Evolutionary conservation across 2,888 invertebrate species (phyloP).

Genomic region (Sinelater perroti): DNA sequence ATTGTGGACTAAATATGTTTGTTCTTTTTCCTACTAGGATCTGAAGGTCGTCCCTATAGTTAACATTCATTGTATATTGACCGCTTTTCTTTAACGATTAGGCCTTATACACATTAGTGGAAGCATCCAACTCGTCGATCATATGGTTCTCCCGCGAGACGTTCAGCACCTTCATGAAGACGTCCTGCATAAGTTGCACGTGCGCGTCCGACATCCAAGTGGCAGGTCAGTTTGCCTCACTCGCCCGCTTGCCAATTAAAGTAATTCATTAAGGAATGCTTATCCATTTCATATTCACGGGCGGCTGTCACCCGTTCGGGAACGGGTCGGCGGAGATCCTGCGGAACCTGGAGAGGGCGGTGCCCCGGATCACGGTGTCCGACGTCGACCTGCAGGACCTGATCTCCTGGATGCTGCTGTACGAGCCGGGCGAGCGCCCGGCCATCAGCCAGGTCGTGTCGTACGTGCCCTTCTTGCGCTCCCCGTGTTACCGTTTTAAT

Average conservation of each 20-base stretch:
- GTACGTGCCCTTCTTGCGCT: constrained; percentile 46
- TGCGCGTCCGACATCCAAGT: constrained; percentile 58
- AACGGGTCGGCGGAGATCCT: constrained; percentile 54
- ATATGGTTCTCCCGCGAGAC: constrained; percentile 61
- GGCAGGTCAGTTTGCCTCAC: constrained; percentile 46
- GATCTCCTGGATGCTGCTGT: constrained; percentile 58
- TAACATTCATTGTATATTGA: no score
- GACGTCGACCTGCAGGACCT: constrained; percentile 55
- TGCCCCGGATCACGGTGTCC: constrained; percentile 44
- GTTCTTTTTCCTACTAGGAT: no score
- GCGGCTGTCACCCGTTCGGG: constrained; percentile 60
- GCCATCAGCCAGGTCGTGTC: constrained; percentile 55
- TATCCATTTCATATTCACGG: constrained; percentile 58
- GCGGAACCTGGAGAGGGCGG: constrained; percentile 52
- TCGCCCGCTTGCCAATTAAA: neutral
- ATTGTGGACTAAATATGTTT: no score
- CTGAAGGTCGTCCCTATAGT: no score
- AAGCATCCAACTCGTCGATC: constrained; percentile 55
- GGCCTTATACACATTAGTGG: constrained; percentile 54
- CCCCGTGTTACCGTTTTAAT: neutral
- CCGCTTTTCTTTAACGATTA: constrained; percentile 26
- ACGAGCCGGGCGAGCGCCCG: constrained; percentile 55
- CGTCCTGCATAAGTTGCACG: constrained; percentile 51
- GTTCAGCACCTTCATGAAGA: constrained; percentile 44
- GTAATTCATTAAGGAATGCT: constrained; percentile 50